Conservation (phyloP, 2,113 vertebrate genomes). For the Sinocyclocheilus grahami region DNA sequence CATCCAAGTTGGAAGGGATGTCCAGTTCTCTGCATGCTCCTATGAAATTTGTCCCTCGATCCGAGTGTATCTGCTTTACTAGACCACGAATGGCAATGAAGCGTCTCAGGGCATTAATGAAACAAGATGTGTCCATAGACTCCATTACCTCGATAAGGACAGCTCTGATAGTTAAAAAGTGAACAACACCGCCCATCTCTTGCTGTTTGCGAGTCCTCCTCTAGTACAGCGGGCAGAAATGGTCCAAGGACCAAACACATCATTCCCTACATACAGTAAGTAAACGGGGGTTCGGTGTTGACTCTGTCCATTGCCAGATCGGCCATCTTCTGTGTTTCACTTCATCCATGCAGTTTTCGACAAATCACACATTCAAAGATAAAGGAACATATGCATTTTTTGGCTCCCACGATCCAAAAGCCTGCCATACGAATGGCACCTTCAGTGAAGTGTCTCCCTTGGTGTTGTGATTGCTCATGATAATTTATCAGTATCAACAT, state of each 20-base stretch:
- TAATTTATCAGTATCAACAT: conserved; percentile 3
- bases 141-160: not conserved
- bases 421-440: not conserved
- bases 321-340: conserved; percentile 1
- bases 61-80: not conserved
- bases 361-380: conserved; percentile 15
- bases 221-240: not conserved
- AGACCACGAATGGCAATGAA: not conserved
- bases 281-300: conserved; percentile 4
- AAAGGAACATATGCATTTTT: conserved; percentile 7
- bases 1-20: not conserved
- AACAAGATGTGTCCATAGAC: not conserved
- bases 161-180: not conserved
- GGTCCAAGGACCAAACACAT: conserved; percentile 11
- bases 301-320: not conserved
- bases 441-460: not conserved
- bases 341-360: not conserved
- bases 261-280: not conserved
- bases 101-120: not conserved
- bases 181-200: conserved; percentile 9
- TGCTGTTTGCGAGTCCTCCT: not conserved
- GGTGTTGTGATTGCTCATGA: conserved; percentile 12
- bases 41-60: not conserved
- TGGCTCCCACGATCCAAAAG: conserved; percentile 20
- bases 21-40: not conserved